Evolutionary conservation across 2,888 invertebrate genomes (phyloP).

Genomic region (Oasisia sp.): DNA sequence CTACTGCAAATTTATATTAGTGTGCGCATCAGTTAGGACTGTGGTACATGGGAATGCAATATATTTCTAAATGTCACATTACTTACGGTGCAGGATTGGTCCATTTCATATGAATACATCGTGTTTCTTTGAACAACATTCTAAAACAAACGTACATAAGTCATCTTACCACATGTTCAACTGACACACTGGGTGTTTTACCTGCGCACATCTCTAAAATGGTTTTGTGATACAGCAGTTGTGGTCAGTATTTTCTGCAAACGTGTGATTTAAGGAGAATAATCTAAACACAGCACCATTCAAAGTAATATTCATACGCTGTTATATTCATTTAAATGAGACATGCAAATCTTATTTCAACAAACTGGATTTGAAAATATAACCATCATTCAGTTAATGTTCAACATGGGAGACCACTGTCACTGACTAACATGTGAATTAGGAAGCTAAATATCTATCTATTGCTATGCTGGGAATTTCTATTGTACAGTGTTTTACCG

Average conservation of each 20-base stretch:
- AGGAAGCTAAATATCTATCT: too few relatives aligned
- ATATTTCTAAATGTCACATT: background rate
- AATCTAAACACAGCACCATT: background rate
- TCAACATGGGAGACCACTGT: background rate
- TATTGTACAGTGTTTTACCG: too few relatives aligned
- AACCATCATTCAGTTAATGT: background rate
- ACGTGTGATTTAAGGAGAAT: background rate
- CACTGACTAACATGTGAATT: background rate
- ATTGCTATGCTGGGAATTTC: too few relatives aligned
- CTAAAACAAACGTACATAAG: conserved; percentile 27
- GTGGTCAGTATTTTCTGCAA: background rate
- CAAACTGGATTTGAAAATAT: background rate
- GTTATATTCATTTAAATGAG: too few relatives aligned
- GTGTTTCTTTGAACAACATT: conserved; percentile 42
- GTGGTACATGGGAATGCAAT: background rate
- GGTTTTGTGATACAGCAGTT: background rate
- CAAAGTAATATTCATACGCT: too few relatives aligned
- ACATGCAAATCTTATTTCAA: background rate
- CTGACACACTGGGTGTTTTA: background rate
- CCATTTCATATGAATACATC: conserved; percentile 38
- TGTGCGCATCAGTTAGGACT: background rate
- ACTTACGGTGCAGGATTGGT: conserved; percentile 35
- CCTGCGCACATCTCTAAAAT: background rate
- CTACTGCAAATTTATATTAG: background rate
- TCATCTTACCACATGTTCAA: background rate